Percentiles rank a stretch among this genome's conserved stretches.
Evolutionary conservation across 2,113 vertebrate genomes (phyloP).

Genomic region (Indicator maculatus): DNA sequence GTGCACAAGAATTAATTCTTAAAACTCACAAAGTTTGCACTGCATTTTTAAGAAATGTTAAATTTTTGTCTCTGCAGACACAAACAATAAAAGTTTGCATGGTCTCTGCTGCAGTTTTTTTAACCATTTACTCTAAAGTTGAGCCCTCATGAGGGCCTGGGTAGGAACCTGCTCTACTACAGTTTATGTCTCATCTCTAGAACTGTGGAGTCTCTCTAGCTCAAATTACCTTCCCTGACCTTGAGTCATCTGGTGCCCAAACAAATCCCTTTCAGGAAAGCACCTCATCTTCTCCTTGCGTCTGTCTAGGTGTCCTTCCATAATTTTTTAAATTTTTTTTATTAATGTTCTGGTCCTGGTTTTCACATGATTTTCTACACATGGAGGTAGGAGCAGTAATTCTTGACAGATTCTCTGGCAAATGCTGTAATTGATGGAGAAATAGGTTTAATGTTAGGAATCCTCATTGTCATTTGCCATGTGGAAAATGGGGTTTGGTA

Average conservation of each 20-base stretch:
- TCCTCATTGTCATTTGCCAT: background rate
- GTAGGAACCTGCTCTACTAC: background rate
- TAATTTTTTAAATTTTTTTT: background rate
- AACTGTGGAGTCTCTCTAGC: background rate
- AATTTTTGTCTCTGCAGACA: background rate
- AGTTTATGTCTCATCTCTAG: background rate
- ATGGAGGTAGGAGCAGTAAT: background rate
- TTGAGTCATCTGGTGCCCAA: background rate
- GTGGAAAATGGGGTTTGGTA: background rate
- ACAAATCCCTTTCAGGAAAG: background rate
- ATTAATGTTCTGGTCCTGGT: background rate
- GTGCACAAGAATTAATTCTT: background rate
- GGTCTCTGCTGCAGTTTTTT: background rate
- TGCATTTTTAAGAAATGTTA: background rate
- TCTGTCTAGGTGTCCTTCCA: background rate
- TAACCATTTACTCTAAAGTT: background rate
- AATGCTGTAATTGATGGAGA: background rate
- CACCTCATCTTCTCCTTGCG: background rate
- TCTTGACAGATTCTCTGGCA: background rate
- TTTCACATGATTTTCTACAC: background rate
- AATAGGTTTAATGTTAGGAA: background rate
- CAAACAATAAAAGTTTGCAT: background rate
- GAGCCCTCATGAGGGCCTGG: background rate
- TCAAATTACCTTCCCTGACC: background rate
- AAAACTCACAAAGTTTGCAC: background rate